These are phyloP conservation scores for Strongylocentrotus purpuratus DNA, from an alignment of 35 echinoderm and acorn worm genomes.

Conservation along the genomic window DNA sequence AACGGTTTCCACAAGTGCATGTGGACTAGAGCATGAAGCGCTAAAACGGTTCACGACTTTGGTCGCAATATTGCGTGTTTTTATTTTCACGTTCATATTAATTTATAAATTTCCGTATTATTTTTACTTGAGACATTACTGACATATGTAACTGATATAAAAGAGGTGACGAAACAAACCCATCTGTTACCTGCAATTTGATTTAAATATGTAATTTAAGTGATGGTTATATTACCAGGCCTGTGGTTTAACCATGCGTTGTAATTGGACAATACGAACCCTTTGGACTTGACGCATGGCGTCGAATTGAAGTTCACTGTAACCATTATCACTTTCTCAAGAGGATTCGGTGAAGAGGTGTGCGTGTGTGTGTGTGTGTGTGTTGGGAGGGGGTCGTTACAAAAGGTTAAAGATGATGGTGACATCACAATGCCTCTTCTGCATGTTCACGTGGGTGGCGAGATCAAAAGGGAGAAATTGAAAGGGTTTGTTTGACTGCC, in stretches of 20 bases:
- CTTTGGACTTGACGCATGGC: too few relatives aligned
- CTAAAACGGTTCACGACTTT: too few relatives aligned
- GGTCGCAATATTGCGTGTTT: too few relatives aligned
- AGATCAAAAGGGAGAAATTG: neutral
- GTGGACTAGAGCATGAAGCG: too few relatives aligned
- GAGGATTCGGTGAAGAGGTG: neutral
- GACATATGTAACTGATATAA: neutral
- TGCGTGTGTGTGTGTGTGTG: too few relatives aligned
- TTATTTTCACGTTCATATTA: neutral
- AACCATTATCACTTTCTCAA: neutral
- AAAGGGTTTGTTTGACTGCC: slow-evolving; percentile 1
- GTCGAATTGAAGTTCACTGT: neutral
- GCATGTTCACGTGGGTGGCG: neutral
- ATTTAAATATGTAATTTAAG: too few relatives aligned
- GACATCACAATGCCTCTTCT: neutral
- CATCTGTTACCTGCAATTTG: too few relatives aligned
- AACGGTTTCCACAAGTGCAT: neutral
- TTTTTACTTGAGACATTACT: neutral
- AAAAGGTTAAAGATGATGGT: neutral
- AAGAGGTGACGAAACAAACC: too few relatives aligned
- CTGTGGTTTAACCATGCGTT: too few relatives aligned
- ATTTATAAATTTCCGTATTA: neutral
- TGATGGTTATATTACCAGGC: too few relatives aligned
- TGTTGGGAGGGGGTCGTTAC: neutral
- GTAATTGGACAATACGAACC: too few relatives aligned